Conservation (phyloP, 2,113 vertebrate species). For the Ceratotherium simum region DNA sequence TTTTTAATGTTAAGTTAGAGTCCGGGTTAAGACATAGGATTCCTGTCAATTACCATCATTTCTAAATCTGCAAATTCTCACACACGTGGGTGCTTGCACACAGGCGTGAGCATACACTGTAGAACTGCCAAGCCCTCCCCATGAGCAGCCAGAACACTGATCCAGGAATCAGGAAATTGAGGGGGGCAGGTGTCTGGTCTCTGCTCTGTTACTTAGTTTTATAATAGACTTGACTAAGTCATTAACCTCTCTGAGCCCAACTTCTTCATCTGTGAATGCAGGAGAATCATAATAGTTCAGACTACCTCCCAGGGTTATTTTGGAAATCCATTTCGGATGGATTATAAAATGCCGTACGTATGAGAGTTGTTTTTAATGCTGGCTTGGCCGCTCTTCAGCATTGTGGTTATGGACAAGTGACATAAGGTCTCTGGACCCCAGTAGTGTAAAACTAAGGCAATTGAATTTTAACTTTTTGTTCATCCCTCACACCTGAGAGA, state of each 20-base stretch:
- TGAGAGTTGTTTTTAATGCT: background rate
- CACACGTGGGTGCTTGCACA: background rate
- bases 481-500: background rate
- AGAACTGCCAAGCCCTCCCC: background rate
- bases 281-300: background rate
- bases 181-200: background rate
- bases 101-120: fast-evolving
- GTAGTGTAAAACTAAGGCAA: background rate
- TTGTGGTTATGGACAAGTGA: background rate
- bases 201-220: background rate
- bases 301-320: background rate
- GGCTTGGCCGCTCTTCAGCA: background rate
- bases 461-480: background rate
- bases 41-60: background rate
- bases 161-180: background rate
- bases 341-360: background rate
- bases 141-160: background rate
- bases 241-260: background rate
- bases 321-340: background rate
- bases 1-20: background rate
- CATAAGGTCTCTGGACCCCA: background rate
- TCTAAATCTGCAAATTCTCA: background rate
- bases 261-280: background rate
- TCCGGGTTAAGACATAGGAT: background rate
- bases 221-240: background rate